Conservation (phyloP, 2,797 vertebrate genomes). For the Lateolabrax maculatus region DNA sequence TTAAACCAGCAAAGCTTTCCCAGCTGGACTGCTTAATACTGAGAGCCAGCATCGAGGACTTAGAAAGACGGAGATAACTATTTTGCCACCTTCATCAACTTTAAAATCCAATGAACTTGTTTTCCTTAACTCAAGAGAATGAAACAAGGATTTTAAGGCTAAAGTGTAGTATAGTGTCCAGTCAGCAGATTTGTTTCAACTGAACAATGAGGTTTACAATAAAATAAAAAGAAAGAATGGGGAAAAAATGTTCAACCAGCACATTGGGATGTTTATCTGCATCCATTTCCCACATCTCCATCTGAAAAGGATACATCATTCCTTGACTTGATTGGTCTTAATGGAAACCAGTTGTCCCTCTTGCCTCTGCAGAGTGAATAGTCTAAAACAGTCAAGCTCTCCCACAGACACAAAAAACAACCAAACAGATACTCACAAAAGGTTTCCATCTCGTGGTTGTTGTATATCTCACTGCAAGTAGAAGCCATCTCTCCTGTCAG, state of each 20-base stretch:
- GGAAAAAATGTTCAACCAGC: not conserved
- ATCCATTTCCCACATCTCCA: slow-evolving; percentile 23
- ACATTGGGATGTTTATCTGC: slow-evolving; percentile 15
- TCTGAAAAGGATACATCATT: slow-evolving; percentile 45
- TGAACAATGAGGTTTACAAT: slow-evolving; percentile 13
- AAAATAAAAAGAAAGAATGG: not conserved
- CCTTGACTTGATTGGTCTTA: slow-evolving; percentile 49
- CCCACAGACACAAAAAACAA: slow-evolving; percentile 38
- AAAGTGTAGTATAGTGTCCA: not conserved
- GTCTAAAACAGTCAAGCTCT: slow-evolving; percentile 24
- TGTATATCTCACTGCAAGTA: slow-evolving; percentile 60
- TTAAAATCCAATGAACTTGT: slow-evolving; percentile 11
- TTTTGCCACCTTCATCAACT: not conserved
- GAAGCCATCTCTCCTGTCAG: slow-evolving; percentile 62
- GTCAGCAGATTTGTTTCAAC: slow-evolving; percentile 3
- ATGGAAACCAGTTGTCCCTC: slow-evolving; percentile 64
- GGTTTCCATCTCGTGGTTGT: slow-evolving; percentile 52
- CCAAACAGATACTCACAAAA: slow-evolving; percentile 72
- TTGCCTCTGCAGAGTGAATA: slow-evolving; percentile 1
- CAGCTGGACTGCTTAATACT: slow-evolving; percentile 41
- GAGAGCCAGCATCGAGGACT: not conserved
- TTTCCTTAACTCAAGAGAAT: slow-evolving; percentile 4
- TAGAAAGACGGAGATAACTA: not conserved
- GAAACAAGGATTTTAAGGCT: slow-evolving; percentile 6
- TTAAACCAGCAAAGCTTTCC: slow-evolving; percentile 48